Conservation (phyloP, 2,888 invertebrate species). For the Cerastoderma edule region DNA sequence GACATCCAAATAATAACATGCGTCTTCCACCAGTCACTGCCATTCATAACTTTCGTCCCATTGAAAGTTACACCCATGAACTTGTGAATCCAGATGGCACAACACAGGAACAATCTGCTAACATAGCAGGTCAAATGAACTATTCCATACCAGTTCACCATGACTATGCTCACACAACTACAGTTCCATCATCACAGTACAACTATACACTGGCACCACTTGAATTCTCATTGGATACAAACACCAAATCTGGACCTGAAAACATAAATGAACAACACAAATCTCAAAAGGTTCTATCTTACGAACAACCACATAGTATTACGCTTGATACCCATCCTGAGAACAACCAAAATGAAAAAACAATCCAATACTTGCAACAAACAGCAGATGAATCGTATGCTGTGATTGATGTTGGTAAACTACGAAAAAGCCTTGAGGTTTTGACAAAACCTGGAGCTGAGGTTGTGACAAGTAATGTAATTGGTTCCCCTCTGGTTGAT, state of each 20-base stretch:
- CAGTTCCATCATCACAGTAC: constrained; percentile 9
- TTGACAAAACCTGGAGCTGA: constrained; percentile 23
- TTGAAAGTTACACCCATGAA: constrained; percentile 24
- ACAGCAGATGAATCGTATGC: constrained; percentile 14
- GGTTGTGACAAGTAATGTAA: neutral
- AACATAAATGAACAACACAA: neutral
- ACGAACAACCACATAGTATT: neutral
- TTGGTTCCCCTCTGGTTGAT: neutral
- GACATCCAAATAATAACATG: neutral
- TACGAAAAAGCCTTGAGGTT: constrained; percentile 30
- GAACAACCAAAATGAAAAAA: constrained; percentile 7
- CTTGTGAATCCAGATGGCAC: neutral
- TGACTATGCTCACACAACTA: constrained; percentile 7
- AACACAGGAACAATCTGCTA: constrained; percentile 8
- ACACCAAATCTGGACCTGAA: neutral
- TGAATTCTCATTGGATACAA: neutral
- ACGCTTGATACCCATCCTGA: neutral
- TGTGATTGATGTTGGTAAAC: constrained; percentile 32
- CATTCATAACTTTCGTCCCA: constrained; percentile 16
- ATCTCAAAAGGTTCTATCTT: neutral
- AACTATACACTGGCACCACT: constrained; percentile 11
- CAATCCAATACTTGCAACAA: constrained; percentile 11
- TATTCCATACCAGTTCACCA: constrained; percentile 16
- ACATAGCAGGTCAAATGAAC: neutral
- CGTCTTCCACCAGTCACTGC: constrained; percentile 30